A percentile compares a stretch with the other conserved stretches of the same genome.
Evolutionary conservation across 2,113 vertebrate genomes (phyloP).

Genomic region (Hemiprocne comata): DNA sequence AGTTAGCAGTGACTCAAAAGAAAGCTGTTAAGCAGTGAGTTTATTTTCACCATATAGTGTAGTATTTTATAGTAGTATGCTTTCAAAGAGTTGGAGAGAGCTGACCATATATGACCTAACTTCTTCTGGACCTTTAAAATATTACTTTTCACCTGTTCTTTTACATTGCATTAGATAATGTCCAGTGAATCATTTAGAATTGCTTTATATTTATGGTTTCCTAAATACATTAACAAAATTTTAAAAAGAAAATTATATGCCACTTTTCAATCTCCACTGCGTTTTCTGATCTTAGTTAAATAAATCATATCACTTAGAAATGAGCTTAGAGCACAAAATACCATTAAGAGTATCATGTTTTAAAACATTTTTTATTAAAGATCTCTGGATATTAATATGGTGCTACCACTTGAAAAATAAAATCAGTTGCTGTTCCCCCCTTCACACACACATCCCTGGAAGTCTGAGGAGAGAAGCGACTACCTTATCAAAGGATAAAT

Average conservation of each 20-base stretch:
- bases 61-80: background rate
- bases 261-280: background rate
- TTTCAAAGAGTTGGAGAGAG: background rate
- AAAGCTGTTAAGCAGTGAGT: background rate
- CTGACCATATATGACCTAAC: background rate
- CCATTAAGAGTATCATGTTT: background rate
- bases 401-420: background rate
- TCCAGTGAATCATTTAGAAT: background rate
- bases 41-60: background rate
- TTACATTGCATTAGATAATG: background rate
- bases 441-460: rapidly evolving
- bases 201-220: background rate
- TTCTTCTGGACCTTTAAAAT: background rate
- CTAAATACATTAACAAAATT: background rate
- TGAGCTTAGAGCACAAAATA: background rate
- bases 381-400: background rate
- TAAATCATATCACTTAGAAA: background rate
- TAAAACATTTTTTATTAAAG: background rate
- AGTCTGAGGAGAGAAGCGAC: background rate
- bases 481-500: background rate
- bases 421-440: background rate
- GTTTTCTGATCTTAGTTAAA: background rate
- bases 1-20: background rate
- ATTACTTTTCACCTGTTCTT: background rate
- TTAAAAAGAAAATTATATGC: background rate